Conservation (phyloP, 2,113 vertebrate species). For the Gadus chalcogrammus region DNA sequence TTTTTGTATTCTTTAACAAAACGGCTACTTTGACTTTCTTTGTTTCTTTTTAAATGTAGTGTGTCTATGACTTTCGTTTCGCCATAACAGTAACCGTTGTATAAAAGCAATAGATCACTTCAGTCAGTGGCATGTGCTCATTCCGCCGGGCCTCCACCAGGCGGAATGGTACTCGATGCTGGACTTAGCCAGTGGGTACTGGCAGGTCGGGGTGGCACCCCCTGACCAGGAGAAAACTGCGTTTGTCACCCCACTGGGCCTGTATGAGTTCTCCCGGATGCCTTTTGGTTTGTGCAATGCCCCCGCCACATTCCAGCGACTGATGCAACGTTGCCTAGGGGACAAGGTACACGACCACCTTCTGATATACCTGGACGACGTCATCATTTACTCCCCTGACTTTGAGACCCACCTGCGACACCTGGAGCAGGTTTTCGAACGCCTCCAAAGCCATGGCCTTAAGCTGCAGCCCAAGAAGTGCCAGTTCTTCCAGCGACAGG, state of each 20-base stretch:
- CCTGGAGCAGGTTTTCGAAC: background rate
- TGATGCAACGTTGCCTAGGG: conserved; percentile 24
- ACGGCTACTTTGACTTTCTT: too few relatives aligned
- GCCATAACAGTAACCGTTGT: too few relatives aligned
- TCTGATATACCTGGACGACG: conserved; percentile 25
- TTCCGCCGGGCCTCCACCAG: background rate
- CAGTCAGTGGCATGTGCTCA: too few relatives aligned
- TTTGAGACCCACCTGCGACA: conserved; percentile 7
- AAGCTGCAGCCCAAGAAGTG: conserved; percentile 24
- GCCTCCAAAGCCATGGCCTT: background rate
- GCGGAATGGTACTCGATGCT: conserved; percentile 11
- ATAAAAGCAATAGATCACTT: too few relatives aligned
- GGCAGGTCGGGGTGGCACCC: conserved; percentile 23
- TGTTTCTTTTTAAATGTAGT: too few relatives aligned
- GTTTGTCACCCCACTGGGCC: background rate
- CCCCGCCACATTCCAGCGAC: conserved; percentile 7
- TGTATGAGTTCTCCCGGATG: conserved; percentile 14
- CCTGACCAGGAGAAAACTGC: conserved; percentile 13
- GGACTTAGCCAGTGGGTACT: conserved; percentile 19
- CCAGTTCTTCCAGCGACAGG: conserved; percentile 6
- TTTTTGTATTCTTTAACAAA: too few relatives aligned
- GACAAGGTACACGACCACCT: conserved; percentile 4
- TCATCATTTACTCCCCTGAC: conserved; percentile 17
- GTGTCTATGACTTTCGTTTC: too few relatives aligned
- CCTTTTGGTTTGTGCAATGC: background rate